phyloP scores from a whole-genome alignment of 2,888 invertebrate species.

The Drosophila recens region DNA sequence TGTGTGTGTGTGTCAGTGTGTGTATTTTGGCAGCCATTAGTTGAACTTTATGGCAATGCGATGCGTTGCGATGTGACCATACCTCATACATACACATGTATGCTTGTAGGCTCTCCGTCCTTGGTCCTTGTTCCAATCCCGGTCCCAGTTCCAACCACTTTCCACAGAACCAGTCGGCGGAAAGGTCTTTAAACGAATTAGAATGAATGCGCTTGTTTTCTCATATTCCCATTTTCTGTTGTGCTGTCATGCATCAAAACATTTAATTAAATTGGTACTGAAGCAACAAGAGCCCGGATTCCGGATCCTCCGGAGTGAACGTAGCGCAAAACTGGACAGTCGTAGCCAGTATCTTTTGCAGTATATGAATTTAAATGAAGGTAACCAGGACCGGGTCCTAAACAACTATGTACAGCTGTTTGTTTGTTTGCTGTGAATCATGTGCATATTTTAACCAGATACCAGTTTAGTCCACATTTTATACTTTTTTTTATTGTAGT shows the following conservation, averaged over 20 bases:
- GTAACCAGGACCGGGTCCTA: background rate
- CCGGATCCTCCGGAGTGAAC: constrained; percentile 4
- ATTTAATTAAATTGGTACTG: constrained; percentile 78
- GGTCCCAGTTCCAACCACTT: constrained; percentile 12
- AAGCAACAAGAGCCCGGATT: constrained; percentile 32
- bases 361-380: constrained; percentile 73
- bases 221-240: constrained; percentile 16
- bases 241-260: constrained; percentile 80
- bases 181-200: constrained; percentile 75
- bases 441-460: constrained; percentile 71
- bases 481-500: constrained; percentile 16
- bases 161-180: constrained; percentile 61
- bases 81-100: background rate
- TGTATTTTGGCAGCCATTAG: constrained; percentile 63
- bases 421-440: constrained; percentile 56
- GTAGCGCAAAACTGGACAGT: constrained; percentile 19
- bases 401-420: constrained; percentile 20
- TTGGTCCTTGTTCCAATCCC: background rate
- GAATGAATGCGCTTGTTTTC: constrained; percentile 55
- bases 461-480: constrained; percentile 12
- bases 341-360: constrained; percentile 25
- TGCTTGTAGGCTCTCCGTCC: background rate
- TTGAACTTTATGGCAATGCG: constrained; percentile 36
- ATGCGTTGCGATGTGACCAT: constrained; percentile 7
- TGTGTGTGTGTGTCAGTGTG: constrained; percentile 1